Evolutionary conservation across 2,888 invertebrate genomes (phyloP), one percentile per base, ranked within the genome.

Genomic region (Orchestes rusci): DNA sequence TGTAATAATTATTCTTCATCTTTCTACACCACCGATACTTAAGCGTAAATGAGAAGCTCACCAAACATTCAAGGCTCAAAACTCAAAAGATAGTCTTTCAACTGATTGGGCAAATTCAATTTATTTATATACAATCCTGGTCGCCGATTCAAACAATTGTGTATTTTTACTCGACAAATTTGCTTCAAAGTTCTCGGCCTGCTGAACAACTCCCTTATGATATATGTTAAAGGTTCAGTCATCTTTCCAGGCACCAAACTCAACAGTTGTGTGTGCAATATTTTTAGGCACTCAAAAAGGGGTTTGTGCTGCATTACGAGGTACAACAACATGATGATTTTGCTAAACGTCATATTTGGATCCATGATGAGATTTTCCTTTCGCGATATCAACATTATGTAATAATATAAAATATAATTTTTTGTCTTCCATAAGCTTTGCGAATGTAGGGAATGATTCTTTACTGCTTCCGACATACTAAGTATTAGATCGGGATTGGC

Each of bases 111-210:
- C 54, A 85, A 67, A 62, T 80, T 82, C 54, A 85, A 68, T 60
- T 79, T 76, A 60, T 74, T 77, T 37, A 82, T 73, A 59, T 74
- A 73, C 50, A 75, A 71, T n/a, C 80, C 81, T 39, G 84, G 71
- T 57, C 76, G 73, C 34, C 79, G 70, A 48, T 75, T 72, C 50
- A 85, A 64, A 38, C 80, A 74, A 56, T 77, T 76, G 62, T 83
- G 82, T 50, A 86, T 82, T 53, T 75, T 72, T 38, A 82, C 77
- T 15, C 85, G 73, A 31, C 81, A 74, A 47, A 83, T 76, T 65
- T 84, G 83, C 61, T 83, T 82, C n/a, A 86, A 70, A 50, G 75
- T 77, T 31, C 84, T 70, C 7, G 85, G 84, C 49, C 74, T 71
- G 27, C 78, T 77, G 56, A 79, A 77, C 53, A 84, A 66, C 39